Evolutionary conservation across 2,888 invertebrate species (phyloP).

Genomic region (Limnephilus rhombicus): DNA sequence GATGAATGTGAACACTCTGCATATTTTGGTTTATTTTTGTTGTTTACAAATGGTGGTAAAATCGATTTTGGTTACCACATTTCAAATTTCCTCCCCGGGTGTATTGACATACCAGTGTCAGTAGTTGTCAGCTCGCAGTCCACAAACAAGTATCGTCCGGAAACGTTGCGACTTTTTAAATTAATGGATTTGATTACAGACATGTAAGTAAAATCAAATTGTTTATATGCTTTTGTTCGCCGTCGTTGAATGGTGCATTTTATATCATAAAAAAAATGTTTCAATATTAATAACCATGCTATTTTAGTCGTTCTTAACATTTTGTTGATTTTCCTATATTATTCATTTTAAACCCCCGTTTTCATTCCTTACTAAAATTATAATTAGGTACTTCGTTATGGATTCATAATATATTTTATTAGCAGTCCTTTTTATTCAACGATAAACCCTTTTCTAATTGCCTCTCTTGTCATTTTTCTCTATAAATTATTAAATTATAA

Average conservation of each 20-base stretch:
- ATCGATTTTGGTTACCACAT: conserved; percentile 59
- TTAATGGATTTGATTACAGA: background rate
- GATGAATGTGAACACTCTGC: conserved; percentile 19
- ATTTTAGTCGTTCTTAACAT: background rate
- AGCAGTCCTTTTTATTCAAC: background rate
- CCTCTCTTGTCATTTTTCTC: no score
- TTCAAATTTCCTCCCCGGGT: conserved; percentile 54
- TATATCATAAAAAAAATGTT: background rate
- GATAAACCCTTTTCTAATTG: no score
- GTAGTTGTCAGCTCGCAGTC: background rate
- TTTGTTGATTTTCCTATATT: background rate
- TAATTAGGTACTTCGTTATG: background rate
- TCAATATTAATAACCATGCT: background rate
- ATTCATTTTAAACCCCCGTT: background rate
- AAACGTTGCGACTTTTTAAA: conserved; percentile 19
- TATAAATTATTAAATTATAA: no score
- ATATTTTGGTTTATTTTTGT: conserved; percentile 49
- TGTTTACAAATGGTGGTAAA: conserved; percentile 62
- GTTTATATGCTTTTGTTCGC: background rate
- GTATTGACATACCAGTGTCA: background rate
- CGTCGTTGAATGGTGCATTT: background rate
- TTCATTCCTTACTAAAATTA: background rate
- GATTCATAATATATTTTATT: background rate
- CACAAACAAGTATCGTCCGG: background rate
- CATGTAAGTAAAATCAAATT: conserved; percentile 22